These are phyloP conservation scores for Gastrophysa polygoni DNA, from an alignment of 2,888 invertebrate genomes.

Conservation along the genomic window DNA sequence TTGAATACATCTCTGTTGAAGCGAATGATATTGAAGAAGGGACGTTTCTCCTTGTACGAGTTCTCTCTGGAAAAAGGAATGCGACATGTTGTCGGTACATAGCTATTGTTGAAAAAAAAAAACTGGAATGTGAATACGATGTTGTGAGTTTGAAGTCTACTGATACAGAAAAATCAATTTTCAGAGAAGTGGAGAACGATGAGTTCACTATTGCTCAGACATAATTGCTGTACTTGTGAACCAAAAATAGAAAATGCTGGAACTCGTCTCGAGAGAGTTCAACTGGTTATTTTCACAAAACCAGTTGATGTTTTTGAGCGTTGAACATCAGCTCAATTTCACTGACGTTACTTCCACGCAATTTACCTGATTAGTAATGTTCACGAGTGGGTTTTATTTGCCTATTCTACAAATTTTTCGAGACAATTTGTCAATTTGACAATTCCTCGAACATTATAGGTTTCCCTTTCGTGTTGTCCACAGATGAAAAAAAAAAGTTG, in stretches of 20 bases:
- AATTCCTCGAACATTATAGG: too few relatives aligned
- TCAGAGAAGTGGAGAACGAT: background rate
- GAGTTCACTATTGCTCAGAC: background rate
- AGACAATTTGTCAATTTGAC: background rate
- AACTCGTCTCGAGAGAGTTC: background rate
- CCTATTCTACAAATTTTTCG: background rate
- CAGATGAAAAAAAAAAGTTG: too few relatives aligned
- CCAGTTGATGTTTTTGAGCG: background rate
- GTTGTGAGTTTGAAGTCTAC: background rate
- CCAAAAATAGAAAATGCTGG: background rate
- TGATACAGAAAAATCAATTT: background rate
- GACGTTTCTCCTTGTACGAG: background rate
- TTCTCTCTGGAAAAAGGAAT: background rate
- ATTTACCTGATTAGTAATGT: background rate
- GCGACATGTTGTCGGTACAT: background rate
- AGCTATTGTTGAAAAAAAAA: background rate
- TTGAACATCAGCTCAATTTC: background rate
- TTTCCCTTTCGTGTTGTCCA: too few relatives aligned
- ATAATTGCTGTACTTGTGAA: slow-evolving; percentile 3
- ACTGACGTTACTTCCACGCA: background rate
- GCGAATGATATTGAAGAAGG: background rate
- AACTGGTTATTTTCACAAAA: background rate
- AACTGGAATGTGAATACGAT: background rate
- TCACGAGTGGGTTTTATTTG: too few relatives aligned
- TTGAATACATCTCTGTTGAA: background rate